A percentile compares a stretch with the other conserved stretches of the same genome.
These are phyloP conservation scores for Arrhopalites spinosus DNA, from an alignment of 2,888 invertebrate genomes.

Conservation along the genomic window DNA sequence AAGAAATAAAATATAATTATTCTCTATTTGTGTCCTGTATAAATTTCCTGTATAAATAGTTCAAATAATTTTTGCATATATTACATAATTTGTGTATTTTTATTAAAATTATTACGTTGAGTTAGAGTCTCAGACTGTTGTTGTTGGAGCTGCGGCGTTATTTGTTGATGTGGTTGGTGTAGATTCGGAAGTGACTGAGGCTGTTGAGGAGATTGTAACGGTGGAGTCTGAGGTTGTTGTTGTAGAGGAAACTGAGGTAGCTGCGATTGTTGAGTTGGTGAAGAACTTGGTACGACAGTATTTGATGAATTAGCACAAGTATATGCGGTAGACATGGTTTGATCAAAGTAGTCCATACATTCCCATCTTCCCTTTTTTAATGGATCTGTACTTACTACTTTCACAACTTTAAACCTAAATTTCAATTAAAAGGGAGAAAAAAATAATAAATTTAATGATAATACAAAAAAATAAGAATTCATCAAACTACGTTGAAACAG, in stretches of 20 bases:
- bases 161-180: slow-evolving; percentile 31
- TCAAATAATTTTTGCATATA: too few relatives aligned
- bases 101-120: too few relatives aligned
- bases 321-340: slow-evolving; percentile 64
- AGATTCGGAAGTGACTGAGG: slow-evolving; percentile 17
- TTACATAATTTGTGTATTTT: too few relatives aligned
- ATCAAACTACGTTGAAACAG: too few relatives aligned
- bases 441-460: too few relatives aligned
- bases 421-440: too few relatives aligned
- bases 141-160: slow-evolving; percentile 33
- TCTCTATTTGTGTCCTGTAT: too few relatives aligned
- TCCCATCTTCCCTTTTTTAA: slow-evolving; percentile 91
- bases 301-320: slow-evolving; percentile 22
- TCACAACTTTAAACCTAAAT: slow-evolving; percentile 84
- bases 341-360: slow-evolving; percentile 92
- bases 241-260: slow-evolving; percentile 39
- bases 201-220: slow-evolving; percentile 17
- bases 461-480: too few relatives aligned
- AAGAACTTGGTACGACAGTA: slow-evolving; percentile 59
- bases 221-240: slow-evolving; percentile 43
- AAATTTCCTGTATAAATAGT: too few relatives aligned
- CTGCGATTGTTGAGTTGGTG: slow-evolving; percentile 27
- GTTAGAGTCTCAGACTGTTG: slow-evolving; percentile 37
- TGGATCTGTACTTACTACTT: slow-evolving; percentile 92
- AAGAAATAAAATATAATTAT: too few relatives aligned